Evolutionary conservation across 2,888 invertebrate genomes (phyloP), one percentile per base, ranked within the genome.

Genomic region (Drosophila mimica): DNA sequence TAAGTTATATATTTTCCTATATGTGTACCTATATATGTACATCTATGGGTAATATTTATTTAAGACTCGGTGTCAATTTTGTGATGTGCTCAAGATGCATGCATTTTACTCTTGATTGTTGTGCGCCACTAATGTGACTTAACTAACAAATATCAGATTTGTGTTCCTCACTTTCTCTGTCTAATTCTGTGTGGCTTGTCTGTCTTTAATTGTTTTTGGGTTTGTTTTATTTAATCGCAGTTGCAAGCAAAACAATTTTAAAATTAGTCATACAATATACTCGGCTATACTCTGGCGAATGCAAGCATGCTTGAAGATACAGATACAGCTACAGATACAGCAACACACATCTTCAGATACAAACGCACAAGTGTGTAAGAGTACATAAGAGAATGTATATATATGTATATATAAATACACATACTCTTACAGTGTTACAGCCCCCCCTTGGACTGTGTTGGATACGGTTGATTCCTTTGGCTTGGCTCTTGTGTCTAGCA

Each of bases 141-240:
- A 80, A 76, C 80, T 74, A 84, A 88, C 82, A 70, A 82, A 82
- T 77, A 81, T 71, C 77, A 75, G 69, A 69, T 83, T 74, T 78
- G 72, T 72, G 88, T 74, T 82, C 75, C 85, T 82, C 85, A 86
- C 85, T 86, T 86, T 86, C 85, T 89, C 85, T 80, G 82, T 76
- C 73, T 88, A 84, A 85, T 88, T 85, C 85, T 77, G 68, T 69
- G 57, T 66, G 63, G 76, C 60, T 70, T 59, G 80, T 73, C 54
- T 76, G 54, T 56, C 48, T 80, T 74, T 85, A 74, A 76, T 83
- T 81, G 71, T 66, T 78, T 73, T 80, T 38, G 62, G 70, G 81
- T 82, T 85, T 76, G 74, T 79, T 87, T 72, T 72, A 58, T 76
- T 74, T 79, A 67, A 82, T 68, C 70, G 68, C 79, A 67, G 78